phyloP scores from a whole-genome alignment of 2,797 vertebrate genomes.

The Microcaecilia unicolor region DNA sequence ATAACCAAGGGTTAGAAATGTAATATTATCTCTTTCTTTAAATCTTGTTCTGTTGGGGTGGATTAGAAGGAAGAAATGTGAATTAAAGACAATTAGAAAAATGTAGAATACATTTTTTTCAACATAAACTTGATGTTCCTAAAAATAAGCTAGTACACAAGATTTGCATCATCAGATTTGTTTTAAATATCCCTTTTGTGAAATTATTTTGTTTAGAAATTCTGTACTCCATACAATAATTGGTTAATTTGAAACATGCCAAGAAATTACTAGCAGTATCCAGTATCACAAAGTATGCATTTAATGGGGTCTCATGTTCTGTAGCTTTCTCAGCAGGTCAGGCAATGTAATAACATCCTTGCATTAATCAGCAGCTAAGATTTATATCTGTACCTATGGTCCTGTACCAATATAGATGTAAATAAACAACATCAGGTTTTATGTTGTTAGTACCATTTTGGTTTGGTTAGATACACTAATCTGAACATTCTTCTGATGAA shows the following conservation, averaged over 20 bases:
- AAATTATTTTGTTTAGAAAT: too few species aligned
- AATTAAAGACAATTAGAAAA: too few species aligned
- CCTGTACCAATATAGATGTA: slow-evolving; percentile 31
- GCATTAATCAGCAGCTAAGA: slow-evolving; percentile 66
- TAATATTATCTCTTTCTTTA: too few species aligned
- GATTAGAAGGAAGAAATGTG: too few species aligned
- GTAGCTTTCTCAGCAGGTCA: slow-evolving; percentile 60
- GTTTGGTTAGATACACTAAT: slow-evolving; percentile 1
- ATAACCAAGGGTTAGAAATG: slow-evolving; percentile 42
- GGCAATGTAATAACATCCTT: slow-evolving; percentile 58
- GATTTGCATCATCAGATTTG: too few species aligned
- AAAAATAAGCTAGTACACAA: too few species aligned
- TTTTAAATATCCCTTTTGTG: too few species aligned
- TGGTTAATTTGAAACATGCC: slow-evolving; percentile 14
- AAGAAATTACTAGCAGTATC: slow-evolving; percentile 36
- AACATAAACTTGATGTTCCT: too few species aligned
- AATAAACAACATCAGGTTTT: slow-evolving; percentile 38
- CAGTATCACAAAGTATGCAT: slow-evolving; percentile 56
- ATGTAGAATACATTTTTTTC: too few species aligned
- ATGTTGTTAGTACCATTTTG: slow-evolving; percentile 24
- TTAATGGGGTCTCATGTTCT: slow-evolving; percentile 60
- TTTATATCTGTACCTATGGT: slow-evolving; percentile 50
- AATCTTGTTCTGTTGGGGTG: too few species aligned
- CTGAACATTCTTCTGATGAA: too few species aligned
- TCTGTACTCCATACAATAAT: too few species aligned